Percentiles rank a stretch among this genome's conserved stretches.
Conservation (phyloP, 2,113 vertebrate genomes). For the Oreochromis niloticus region DNA sequence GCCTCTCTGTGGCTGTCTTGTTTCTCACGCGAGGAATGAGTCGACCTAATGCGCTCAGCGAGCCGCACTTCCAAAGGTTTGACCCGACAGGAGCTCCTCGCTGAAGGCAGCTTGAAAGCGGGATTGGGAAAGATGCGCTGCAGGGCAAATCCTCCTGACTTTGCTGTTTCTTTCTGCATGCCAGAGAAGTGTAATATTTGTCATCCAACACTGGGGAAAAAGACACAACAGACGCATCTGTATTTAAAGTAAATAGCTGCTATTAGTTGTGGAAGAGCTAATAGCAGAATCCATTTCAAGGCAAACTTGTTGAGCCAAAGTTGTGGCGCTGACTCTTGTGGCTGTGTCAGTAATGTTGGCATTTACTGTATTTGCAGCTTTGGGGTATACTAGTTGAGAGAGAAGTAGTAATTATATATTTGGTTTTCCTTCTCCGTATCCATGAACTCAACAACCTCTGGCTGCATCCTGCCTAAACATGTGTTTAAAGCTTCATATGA, state of each 20-base stretch:
- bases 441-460: neutral
- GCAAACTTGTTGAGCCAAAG: neutral
- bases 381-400: neutral
- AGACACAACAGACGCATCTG: neutral
- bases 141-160: neutral
- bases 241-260: neutral
- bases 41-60: conserved; percentile 50
- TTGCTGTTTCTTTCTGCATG: neutral
- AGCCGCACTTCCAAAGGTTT: conserved; percentile 40
- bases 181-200: neutral
- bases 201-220: accelerated
- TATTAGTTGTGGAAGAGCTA: neutral
- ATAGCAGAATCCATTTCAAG: neutral
- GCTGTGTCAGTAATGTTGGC: neutral
- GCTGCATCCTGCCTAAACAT: neutral
- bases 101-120: neutral
- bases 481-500: neutral
- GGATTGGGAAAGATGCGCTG: neutral
- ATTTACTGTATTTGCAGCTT: neutral
- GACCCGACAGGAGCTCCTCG: conserved; percentile 24
- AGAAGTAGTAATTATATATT: neutral
- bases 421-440: neutral
- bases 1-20: neutral
- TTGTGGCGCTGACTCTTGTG: neutral
- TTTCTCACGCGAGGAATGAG: conserved; percentile 65